phyloP scores from a whole-genome alignment of 1,140 invertebrate genomes.

The Paracyclopina nana region DNA sequence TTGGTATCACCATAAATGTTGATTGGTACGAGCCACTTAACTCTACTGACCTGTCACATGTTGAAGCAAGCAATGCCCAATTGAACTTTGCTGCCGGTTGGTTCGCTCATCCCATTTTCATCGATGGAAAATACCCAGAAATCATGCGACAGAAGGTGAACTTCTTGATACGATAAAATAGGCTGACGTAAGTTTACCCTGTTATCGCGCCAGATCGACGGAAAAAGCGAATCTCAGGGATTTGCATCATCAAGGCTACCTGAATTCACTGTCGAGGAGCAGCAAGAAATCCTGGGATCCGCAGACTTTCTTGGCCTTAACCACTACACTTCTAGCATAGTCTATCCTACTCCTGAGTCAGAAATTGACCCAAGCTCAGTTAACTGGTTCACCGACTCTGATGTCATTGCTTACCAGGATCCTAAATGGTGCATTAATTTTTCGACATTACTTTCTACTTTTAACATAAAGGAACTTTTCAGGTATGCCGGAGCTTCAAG shows the following conservation, averaged over 20 bases:
- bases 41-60: not conserved
- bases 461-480: not conserved
- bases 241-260: conserved; percentile 19
- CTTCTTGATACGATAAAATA: not conserved
- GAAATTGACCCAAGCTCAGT: not conserved
- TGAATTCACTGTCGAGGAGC: conserved; percentile 18
- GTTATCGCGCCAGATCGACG: conserved; percentile 14
- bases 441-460: conserved; percentile 13
- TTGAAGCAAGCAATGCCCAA: not conserved
- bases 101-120: conserved; percentile 25
- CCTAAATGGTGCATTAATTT: conserved; percentile 11
- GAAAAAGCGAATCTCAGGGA: conserved; percentile 18
- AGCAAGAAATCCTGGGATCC: not conserved
- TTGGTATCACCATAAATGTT: not conserved
- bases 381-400: not conserved
- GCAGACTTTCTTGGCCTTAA: conserved; percentile 12
- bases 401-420: not conserved
- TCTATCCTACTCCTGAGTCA: not conserved
- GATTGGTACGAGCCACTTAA: not conserved
- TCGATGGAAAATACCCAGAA: conserved; percentile 25
- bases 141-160: conserved; percentile 20
- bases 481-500: conserved; percentile 20
- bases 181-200: not conserved
- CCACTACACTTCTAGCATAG: conserved; percentile 6
- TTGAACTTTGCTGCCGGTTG: conserved; percentile 24